Percentiles rank a stretch among this genome's conserved stretches.
phyloP scores from a whole-genome alignment of 2,797 vertebrate genomes.

The Pelobates cultripes region DNA sequence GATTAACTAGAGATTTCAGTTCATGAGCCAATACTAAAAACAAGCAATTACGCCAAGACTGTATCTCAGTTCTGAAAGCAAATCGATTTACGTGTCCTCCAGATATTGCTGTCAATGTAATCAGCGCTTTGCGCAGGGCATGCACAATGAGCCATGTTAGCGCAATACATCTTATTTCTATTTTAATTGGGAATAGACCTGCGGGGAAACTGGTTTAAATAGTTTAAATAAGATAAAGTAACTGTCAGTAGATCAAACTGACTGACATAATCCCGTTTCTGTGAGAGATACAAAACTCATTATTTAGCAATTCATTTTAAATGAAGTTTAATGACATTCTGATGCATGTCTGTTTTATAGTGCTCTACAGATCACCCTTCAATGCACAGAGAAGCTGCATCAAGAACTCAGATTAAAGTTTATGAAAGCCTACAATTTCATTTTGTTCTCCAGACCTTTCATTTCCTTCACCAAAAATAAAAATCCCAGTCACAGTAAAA shows the following conservation, averaged over 20 bases:
- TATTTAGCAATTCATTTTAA: not conserved
- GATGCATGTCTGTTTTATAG: not conserved
- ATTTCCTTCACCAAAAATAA: not conserved
- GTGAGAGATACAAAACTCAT: not conserved
- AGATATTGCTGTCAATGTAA: not conserved
- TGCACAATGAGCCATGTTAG: not conserved
- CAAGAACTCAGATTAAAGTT: not conserved
- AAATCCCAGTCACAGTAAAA: not conserved
- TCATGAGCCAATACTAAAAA: not conserved
- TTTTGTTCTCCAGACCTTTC: not conserved
- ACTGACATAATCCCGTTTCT: not conserved
- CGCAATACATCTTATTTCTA: not conserved
- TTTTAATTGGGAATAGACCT: slow-evolving; percentile 12
- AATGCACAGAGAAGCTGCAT: not conserved
- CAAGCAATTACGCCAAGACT: not conserved
- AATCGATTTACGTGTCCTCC: not conserved
- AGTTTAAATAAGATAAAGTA: slow-evolving; percentile 13
- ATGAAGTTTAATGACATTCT: not conserved
- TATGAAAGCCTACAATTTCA: not conserved
- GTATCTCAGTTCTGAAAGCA: slow-evolving; percentile 5
- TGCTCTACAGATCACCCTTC: not conserved
- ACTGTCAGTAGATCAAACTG: not conserved
- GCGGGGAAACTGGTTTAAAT: slow-evolving; percentile 13
- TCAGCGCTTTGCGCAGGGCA: not conserved
- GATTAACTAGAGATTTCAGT: not conserved